A percentile compares a stretch with the other conserved stretches of the same genome.
Conservation (phyloP, 2,888 invertebrate genomes). For the Aphrophora alni region DNA sequence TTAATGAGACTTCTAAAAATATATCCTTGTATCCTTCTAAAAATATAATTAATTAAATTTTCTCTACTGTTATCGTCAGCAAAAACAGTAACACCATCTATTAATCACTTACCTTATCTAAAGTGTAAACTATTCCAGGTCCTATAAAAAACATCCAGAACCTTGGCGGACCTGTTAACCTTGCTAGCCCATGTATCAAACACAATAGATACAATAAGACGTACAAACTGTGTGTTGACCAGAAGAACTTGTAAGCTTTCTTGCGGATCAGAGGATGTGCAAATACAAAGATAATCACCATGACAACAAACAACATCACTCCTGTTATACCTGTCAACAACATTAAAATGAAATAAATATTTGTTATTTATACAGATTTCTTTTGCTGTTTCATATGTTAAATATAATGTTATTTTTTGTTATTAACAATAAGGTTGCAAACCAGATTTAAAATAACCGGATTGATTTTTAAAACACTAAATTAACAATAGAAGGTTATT, state of each 20-base stretch:
- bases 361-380: background rate
- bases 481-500: too few relatives aligned
- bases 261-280: conserved; percentile 92
- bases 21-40: too few relatives aligned
- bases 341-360: conserved; percentile 27
- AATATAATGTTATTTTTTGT: too few relatives aligned
- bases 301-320: conserved; percentile 84
- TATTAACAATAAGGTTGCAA: too few relatives aligned
- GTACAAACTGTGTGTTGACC: conserved; percentile 92
- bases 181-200: conserved; percentile 87
- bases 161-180: conserved; percentile 87
- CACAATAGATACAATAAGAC: conserved; percentile 84
- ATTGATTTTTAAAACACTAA: too few relatives aligned
- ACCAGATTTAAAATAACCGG: too few relatives aligned
- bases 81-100: too few relatives aligned
- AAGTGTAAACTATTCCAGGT: conserved; percentile 85
- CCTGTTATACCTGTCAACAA: conserved; percentile 79
- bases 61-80: too few relatives aligned
- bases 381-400: too few relatives aligned
- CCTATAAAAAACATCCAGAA: conserved; percentile 95
- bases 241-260: conserved; percentile 94
- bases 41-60: too few relatives aligned
- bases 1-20: too few relatives aligned
- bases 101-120: conserved; percentile 85
- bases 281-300: conserved; percentile 96